A percentile compares a stretch with the other conserved stretches of the same genome.
phyloP scores from a whole-genome alignment of 1,140 invertebrate genomes.

The Apocrypta bakeri region DNA sequence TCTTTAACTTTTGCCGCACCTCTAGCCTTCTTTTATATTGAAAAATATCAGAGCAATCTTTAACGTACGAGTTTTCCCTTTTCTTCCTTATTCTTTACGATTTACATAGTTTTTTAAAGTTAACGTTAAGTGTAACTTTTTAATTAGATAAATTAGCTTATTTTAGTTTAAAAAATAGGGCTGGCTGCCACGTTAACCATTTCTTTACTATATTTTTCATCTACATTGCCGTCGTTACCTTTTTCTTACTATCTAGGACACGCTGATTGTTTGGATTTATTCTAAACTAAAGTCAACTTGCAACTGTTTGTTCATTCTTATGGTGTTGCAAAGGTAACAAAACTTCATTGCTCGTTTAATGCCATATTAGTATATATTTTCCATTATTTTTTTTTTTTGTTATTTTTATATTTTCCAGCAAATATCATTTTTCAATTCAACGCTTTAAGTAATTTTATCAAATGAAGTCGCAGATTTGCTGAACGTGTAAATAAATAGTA shows the following conservation, averaged over 20 bases:
- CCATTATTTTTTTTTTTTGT: not conserved
- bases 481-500: not conserved
- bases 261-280: conserved; percentile 43
- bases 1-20: conserved; percentile 18
- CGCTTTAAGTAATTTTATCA: not conserved
- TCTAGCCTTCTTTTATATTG: not conserved
- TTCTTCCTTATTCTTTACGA: conserved; percentile 1
- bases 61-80: not conserved
- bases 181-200: conserved; percentile 23
- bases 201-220: conserved; percentile 18
- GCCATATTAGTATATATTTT: not conserved
- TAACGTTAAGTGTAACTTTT: not conserved
- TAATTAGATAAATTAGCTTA: conserved; percentile 6
- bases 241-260: conserved; percentile 30
- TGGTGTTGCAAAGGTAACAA: conserved; percentile 11
- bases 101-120: conserved; percentile 12
- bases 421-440: not conserved
- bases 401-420: conserved; percentile 15
- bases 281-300: conserved; percentile 35
- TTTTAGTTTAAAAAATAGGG: conserved; percentile 43
- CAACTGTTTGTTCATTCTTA: conserved; percentile 1
- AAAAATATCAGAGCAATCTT: conserved; percentile 12
- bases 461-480: not conserved
- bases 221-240: not conserved
- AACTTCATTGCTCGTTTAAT: conserved; percentile 7